Conservation (phyloP, 2,888 invertebrate genomes). For the Argynnis bischoffii region DNA sequence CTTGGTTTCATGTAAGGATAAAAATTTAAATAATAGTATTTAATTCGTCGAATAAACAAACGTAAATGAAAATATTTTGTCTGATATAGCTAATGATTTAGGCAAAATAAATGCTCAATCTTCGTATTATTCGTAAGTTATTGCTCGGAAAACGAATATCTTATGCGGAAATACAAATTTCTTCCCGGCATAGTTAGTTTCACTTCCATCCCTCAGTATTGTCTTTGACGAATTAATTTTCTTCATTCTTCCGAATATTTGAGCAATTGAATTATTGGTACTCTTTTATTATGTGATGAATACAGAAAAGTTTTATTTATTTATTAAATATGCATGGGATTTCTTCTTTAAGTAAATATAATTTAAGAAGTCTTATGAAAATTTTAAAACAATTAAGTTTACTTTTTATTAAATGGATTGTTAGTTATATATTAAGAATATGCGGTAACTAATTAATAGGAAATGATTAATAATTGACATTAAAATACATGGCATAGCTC, state of each 20-base stretch:
- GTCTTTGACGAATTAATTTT: slow-evolving; percentile 56
- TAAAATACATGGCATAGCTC: too few species aligned
- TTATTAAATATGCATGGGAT: too few species aligned
- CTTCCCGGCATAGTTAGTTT: slow-evolving; percentile 51
- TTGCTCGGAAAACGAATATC: slow-evolving; percentile 46
- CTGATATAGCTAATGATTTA: neutral
- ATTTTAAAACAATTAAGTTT: too few species aligned
- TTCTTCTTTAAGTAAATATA: too few species aligned
- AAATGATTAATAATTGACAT: too few species aligned
- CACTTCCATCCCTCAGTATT: slow-evolving; percentile 43
- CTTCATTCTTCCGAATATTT: slow-evolving; percentile 54
- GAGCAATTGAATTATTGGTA: slow-evolving; percentile 26
- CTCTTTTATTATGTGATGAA: neutral
- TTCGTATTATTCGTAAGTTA: slow-evolving; percentile 1
- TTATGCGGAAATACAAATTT: slow-evolving; percentile 50
- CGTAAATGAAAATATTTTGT: neutral
- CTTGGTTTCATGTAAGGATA: neutral
- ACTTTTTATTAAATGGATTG: too few species aligned
- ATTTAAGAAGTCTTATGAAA: too few species aligned
- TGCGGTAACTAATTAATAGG: too few species aligned
- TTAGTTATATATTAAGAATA: too few species aligned
- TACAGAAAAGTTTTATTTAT: neutral
- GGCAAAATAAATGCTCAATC: neutral
- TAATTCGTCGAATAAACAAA: neutral
- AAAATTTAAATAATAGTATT: neutral